Conservation (phyloP, 2,113 vertebrate species). For the Cichladusa arquata region DNA sequence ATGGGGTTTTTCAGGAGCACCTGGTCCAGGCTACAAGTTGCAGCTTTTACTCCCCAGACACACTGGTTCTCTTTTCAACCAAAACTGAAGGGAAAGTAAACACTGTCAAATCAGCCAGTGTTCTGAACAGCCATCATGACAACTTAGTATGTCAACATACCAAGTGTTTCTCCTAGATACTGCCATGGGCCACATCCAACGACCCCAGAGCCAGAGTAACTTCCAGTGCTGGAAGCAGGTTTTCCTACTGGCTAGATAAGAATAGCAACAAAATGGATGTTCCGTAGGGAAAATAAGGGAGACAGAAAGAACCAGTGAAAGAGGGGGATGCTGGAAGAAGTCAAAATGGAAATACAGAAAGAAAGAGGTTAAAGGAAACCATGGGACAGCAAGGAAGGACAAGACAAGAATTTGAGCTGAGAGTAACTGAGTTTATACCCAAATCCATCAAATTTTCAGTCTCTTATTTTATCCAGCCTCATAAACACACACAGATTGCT, state of each 20-base stretch:
- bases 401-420: neutral
- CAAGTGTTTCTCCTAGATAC: conserved; percentile 39
- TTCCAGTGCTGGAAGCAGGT: neutral
- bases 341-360: neutral
- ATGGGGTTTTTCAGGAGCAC: neutral
- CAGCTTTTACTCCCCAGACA: conserved; percentile 3
- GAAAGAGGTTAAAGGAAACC: neutral
- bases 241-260: neutral
- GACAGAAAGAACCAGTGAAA: neutral
- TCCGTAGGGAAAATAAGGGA: neutral
- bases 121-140: conserved; percentile 46
- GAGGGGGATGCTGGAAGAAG: neutral
- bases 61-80: conserved; percentile 15
- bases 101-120: conserved; percentile 39
- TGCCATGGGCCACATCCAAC: neutral
- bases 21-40: neutral
- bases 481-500: neutral
- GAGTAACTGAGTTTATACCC: neutral
- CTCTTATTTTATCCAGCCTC: neutral
- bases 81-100: conserved; percentile 53
- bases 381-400: neutral
- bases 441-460: neutral
- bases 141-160: conserved; percentile 48
- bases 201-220: neutral
- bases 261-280: neutral